Conservation (phyloP, 2,888 invertebrate species). For the Ctenicera cuprea region DNA sequence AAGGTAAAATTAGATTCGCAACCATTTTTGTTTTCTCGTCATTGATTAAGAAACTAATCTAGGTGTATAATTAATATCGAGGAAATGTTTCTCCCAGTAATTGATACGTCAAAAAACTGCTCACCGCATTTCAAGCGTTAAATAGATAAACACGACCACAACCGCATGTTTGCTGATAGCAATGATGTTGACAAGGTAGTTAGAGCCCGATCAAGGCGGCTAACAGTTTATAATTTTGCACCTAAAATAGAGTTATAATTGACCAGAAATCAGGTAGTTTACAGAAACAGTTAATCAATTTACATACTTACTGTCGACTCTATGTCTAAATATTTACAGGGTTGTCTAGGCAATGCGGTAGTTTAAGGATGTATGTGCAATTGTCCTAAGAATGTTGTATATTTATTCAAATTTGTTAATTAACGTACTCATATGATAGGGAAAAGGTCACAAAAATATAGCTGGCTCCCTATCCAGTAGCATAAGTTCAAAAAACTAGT, state of each 20-base stretch:
- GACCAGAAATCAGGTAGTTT: conserved; percentile 33
- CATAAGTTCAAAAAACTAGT: too few relatives aligned
- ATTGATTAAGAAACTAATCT: too few relatives aligned
- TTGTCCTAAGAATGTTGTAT: too few relatives aligned
- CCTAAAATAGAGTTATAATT: conserved; percentile 34
- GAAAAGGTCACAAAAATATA: too few relatives aligned
- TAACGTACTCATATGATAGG: too few relatives aligned
- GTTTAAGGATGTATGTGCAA: neutral
- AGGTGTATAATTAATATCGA: conserved; percentile 11
- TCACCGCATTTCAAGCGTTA: conserved; percentile 22
- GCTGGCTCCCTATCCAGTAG: too few relatives aligned
- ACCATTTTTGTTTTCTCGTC: too few relatives aligned
- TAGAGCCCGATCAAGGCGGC: conserved; percentile 22
- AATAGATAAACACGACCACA: conserved; percentile 22
- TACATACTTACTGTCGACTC: conserved; percentile 29
- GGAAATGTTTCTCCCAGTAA: conserved; percentile 24
- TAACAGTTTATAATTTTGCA: conserved; percentile 36
- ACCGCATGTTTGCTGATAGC: conserved; percentile 32
- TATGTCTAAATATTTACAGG: conserved; percentile 26
- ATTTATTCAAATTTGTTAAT: too few relatives aligned
- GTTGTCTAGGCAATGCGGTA: conserved; percentile 1
- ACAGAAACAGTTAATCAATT: conserved; percentile 42
- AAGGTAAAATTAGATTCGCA: too few relatives aligned
- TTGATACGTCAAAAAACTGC: conserved; percentile 29
- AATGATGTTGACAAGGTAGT: conserved; percentile 36